Percentiles rank a stretch among this genome's conserved stretches.
Evolutionary conservation across 2,888 invertebrate genomes (phyloP).

Genomic region (Myopa testacea): DNA sequence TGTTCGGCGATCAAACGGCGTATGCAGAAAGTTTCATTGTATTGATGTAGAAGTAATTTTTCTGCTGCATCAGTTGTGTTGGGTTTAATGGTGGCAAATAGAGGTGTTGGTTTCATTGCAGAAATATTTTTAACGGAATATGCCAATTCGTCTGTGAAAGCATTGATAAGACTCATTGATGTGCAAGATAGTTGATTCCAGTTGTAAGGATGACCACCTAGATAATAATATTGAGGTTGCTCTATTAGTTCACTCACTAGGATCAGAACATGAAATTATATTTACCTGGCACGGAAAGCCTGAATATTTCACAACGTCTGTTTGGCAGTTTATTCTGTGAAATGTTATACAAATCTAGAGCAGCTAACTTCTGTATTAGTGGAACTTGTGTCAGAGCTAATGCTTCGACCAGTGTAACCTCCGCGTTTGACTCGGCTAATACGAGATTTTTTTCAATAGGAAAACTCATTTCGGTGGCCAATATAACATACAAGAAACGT

Average conservation of each 20-base stretch:
- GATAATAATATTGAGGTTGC: not conserved
- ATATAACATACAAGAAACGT: slow-evolving; percentile 76
- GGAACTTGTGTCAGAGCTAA: slow-evolving; percentile 71
- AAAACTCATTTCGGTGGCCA: slow-evolving; percentile 79
- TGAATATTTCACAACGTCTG: slow-evolving; percentile 77
- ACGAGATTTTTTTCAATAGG: slow-evolving; percentile 69
- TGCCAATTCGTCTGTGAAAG: slow-evolving; percentile 76
- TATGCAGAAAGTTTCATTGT: slow-evolving; percentile 64
- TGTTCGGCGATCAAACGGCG: slow-evolving; percentile 55
- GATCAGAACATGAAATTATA: not conserved
- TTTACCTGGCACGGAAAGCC: slow-evolving; percentile 78
- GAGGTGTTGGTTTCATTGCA: slow-evolving; percentile 53
- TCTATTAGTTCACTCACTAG: not conserved
- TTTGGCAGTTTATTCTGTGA: slow-evolving; percentile 70
- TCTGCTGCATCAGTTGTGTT: slow-evolving; percentile 59
- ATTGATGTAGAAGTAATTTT: slow-evolving; percentile 62
- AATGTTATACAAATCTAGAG: slow-evolving; percentile 78
- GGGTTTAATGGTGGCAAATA: slow-evolving; percentile 47
- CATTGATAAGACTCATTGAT: slow-evolving; percentile 74
- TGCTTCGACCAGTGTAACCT: slow-evolving; percentile 74
- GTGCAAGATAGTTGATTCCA: slow-evolving; percentile 80
- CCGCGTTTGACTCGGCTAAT: slow-evolving; percentile 59
- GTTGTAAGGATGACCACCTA: slow-evolving; percentile 85
- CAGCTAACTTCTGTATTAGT: slow-evolving; percentile 81
- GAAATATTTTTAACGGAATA: slow-evolving; percentile 66